Evolutionary conservation across 2,113 vertebrate genomes (phyloP).

Genomic region (Calypte anna): DNA sequence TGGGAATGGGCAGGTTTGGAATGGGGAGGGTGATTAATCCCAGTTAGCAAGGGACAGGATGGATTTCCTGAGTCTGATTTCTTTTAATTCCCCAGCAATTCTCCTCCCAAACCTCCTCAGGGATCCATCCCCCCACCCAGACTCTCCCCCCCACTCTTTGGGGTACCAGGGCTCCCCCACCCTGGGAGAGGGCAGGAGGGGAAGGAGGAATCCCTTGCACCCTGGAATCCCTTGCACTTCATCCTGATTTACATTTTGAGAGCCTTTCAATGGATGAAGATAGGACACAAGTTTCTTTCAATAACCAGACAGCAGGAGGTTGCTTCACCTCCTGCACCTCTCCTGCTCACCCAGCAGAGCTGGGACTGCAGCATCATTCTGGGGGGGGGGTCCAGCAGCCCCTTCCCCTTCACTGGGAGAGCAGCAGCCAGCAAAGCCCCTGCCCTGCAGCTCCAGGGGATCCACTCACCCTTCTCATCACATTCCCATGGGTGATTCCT

Average conservation of each 20-base stretch:
- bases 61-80: background rate
- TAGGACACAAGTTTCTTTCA: constrained; percentile 15
- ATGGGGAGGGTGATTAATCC: constrained; percentile 11
- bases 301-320: background rate
- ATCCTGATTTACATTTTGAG: background rate
- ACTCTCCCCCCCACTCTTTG: fast-evolving
- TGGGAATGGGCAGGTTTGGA: background rate
- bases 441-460: background rate
- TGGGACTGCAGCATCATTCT: background rate
- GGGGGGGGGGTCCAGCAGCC: background rate
- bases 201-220: background rate
- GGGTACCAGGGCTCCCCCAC: fast-evolving
- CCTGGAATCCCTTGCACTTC: fast-evolving
- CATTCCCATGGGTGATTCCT: no score
- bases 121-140: background rate
- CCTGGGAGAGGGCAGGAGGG: background rate
- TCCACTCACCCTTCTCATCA: background rate
- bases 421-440: background rate
- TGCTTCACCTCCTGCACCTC: background rate
- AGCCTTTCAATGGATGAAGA: background rate
- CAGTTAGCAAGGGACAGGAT: background rate
- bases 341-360: background rate
- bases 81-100: constrained; percentile 27
- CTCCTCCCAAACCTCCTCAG: background rate
- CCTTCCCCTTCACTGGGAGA: background rate